Percentiles rank a stretch among this genome's conserved stretches.
Conservation (phyloP, 2,888 invertebrate species). For the Drosophila paranaensis region DNA sequence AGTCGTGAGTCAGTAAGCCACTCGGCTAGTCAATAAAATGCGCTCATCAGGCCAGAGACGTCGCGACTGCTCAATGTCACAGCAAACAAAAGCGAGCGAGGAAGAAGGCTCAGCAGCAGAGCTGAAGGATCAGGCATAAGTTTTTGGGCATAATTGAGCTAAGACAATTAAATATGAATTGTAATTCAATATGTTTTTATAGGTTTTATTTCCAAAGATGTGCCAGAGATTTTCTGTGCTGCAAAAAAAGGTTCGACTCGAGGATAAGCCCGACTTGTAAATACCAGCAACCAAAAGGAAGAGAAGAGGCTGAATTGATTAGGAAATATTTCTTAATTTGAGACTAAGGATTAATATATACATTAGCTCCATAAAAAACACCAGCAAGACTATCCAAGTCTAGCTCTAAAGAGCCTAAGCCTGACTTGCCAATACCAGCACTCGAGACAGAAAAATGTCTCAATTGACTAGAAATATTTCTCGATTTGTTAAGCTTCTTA, state of each 20-base stretch:
- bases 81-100: neutral
- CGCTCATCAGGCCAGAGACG: conserved; percentile 15
- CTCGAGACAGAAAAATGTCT: no score
- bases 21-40: conserved; percentile 16
- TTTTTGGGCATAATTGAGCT: neutral
- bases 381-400: no score
- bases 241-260: neutral
- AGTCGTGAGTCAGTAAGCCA: conserved; percentile 22
- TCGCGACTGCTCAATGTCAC: conserved; percentile 22
- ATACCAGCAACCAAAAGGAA: neutral
- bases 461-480: no score
- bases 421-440: no score
- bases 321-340: neutral
- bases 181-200: neutral
- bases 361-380: no score
- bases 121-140: neutral
- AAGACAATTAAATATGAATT: neutral
- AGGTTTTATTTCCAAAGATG: no score
- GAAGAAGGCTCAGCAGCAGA: neutral
- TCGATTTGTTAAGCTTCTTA: no score
- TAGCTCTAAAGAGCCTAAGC: neutral
- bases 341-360: no score
- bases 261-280: neutral
- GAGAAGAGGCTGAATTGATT: neutral
- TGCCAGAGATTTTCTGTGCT: no score